Evolutionary conservation across 2,797 vertebrate genomes (phyloP).

Genomic region (Aselliscus stoliczkanus): DNA sequence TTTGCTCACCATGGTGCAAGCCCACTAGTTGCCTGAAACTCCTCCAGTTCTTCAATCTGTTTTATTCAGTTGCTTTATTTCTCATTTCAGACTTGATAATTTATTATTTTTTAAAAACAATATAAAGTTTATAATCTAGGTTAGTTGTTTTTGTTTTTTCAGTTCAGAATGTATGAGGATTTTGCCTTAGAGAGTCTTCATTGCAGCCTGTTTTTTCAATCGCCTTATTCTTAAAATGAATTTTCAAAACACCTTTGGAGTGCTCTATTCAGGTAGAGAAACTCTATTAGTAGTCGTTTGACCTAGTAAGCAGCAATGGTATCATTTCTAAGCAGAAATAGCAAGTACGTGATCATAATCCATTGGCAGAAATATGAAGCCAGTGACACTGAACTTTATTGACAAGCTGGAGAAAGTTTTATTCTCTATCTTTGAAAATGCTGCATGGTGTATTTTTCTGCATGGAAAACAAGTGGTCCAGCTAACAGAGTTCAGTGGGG

Average conservation of each 20-base stretch:
- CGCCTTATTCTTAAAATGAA: not conserved
- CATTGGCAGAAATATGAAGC: not conserved
- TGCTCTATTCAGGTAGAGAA: not conserved
- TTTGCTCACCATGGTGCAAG: accelerated
- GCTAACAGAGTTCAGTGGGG: not conserved
- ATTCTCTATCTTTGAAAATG: not conserved
- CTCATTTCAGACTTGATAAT: not conserved
- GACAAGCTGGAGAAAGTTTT: not conserved
- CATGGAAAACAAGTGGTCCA: not conserved
- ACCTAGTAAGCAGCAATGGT: not conserved
- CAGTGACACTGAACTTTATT: not conserved
- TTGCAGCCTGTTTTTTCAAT: not conserved
- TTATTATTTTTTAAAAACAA: not conserved
- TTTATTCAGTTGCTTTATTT: not conserved
- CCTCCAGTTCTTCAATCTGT: not conserved
- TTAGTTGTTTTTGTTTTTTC: not conserved
- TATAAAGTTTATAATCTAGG: not conserved
- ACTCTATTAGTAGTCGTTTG: not conserved
- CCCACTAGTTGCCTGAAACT: not conserved
- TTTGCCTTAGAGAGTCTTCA: not conserved
- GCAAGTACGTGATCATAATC: not conserved
- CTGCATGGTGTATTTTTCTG: not conserved
- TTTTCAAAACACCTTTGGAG: not conserved
- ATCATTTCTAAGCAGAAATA: not conserved
- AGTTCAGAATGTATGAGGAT: not conserved